Base-by-base conservation (phyloP, 1,140 invertebrate genomes). In the Tribolium castaneum region DNA sequence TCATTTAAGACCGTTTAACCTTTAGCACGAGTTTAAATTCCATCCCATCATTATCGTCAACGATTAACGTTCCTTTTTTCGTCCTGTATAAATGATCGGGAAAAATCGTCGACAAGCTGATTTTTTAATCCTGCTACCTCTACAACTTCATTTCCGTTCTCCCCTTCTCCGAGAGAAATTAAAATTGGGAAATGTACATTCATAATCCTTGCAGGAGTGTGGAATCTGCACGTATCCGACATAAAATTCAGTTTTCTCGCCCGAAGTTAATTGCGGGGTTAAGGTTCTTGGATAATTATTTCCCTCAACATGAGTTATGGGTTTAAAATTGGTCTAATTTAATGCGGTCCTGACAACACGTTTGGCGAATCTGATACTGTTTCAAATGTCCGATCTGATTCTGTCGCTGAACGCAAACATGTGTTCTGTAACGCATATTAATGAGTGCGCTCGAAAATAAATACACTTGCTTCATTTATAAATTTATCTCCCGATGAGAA, bases 1-100 rank as follows among this genome's bases (percentile, higher is more conserved):
- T 35, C 59, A 66, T 66, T 59, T 66, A 35, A 35, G 59, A 66
- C 25, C 39, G 59, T 66, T 66, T 35, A 66, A 66, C 59, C 30
- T 66, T 66, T 35, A 35, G 30, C 30, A 10, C 59, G 13, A 35
- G 34, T 66, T 35, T 35, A 66, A 66, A 66, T 66, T 66, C 14
- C 30, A 9, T 30, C 12, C 30, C 45, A 66, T 66, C 30, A 66
- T 66, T 34, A 66, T 34, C 30, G 59, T 35, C 59, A 13, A 12
- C 30, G 25, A 34, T 35, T 66, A 35, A 66, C 14, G 30, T 66
- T 6, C 39, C 7, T 45, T 66, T 35, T 39, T 39, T 39, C 30
- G 14, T 35, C 12, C 3, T 66, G 10, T 12, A 66, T 35, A 66
- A 35, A 66, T 66, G n/a, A 66, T 66, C n/a, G 9, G 2, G 1